phyloP scores from a whole-genome alignment of 2,888 invertebrate genomes.

The Pandemis cinnamomeana region DNA sequence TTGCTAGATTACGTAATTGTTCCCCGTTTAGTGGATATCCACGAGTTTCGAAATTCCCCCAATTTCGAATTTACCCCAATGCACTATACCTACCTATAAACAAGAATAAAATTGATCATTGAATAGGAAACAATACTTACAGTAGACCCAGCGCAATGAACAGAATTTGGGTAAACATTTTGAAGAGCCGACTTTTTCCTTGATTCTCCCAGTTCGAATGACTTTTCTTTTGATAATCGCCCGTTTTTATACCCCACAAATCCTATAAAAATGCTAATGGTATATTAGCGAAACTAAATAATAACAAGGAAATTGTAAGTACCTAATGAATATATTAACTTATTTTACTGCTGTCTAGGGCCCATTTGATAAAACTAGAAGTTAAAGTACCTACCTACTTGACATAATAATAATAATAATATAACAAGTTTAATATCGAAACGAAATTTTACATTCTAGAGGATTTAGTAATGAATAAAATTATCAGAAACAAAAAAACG shows the following conservation, averaged over 20 bases:
- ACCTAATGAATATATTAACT: neutral
- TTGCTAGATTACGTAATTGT: too few relatives aligned
- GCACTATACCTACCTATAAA: too few relatives aligned
- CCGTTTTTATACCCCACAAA: neutral
- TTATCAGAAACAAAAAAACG: too few relatives aligned
- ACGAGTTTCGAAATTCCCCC: too few relatives aligned
- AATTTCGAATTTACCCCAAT: too few relatives aligned
- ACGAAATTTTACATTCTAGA: too few relatives aligned
- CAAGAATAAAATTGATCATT: neutral
- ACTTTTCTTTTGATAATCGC: neutral
- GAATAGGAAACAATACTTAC: neutral
- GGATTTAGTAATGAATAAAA: too few relatives aligned
- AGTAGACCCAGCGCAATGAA: neutral
- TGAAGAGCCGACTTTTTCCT: neutral
- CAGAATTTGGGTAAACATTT: neutral
- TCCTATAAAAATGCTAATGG: slow-evolving; percentile 6
- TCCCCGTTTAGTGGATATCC: too few relatives aligned
- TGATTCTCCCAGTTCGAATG: neutral
- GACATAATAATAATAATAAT: too few relatives aligned
- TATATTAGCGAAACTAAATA: neutral
- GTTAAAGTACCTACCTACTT: too few relatives aligned
- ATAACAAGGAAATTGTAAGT: neutral
- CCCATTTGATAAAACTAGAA: neutral
- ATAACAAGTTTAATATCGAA: too few relatives aligned
- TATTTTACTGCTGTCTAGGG: neutral